Conservation (phyloP, 2,113 vertebrate species). For the Tetrao urogallus region DNA sequence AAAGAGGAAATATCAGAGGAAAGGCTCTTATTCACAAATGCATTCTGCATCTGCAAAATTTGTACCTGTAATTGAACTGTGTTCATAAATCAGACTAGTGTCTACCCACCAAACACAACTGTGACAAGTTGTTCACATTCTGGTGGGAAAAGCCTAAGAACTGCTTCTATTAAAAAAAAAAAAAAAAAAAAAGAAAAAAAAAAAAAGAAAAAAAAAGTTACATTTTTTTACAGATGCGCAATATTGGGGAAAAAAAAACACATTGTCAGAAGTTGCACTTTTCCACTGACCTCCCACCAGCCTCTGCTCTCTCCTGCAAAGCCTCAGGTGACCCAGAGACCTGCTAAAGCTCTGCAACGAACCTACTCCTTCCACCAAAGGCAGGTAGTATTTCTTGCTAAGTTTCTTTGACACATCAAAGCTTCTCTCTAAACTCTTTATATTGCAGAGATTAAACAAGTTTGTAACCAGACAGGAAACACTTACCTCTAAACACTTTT, state of each 20-base stretch:
- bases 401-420: neutral
- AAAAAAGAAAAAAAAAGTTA: neutral
- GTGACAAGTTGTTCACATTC: neutral
- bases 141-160: neutral
- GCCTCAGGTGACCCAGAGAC: neutral
- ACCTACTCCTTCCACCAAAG: neutral
- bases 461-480: neutral
- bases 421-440: neutral
- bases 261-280: neutral
- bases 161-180: neutral
- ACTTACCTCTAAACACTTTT: neutral
- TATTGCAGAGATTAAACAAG: neutral
- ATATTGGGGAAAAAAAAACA: neutral
- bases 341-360: neutral
- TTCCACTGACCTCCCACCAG: rapidly evolving
- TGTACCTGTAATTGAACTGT: neutral
- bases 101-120: neutral
- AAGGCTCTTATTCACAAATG: neutral
- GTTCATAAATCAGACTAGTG: neutral
- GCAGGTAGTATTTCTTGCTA: neutral
- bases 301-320: neutral
- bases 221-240: neutral
- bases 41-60: neutral
- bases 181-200: neutral
- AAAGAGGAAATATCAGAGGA: neutral